Conservation (phyloP, 1,140 invertebrate genomes). For the Ooceraea biroi region DNA sequence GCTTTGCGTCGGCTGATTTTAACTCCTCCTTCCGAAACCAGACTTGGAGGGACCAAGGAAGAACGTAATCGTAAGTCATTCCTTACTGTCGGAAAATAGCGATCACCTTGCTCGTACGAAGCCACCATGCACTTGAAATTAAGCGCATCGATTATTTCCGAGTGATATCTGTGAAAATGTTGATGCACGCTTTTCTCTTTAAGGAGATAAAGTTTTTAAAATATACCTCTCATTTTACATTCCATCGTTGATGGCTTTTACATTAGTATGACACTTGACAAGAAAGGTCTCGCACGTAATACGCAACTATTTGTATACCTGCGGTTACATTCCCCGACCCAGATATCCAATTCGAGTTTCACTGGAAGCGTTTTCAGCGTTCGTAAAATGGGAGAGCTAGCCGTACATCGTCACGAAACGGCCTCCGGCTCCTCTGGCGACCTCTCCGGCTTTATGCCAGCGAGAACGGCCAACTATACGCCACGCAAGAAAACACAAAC, state of each 20-base stretch:
- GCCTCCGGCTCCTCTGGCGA: conserved; percentile 42
- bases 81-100: conserved; percentile 71
- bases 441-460: conserved; percentile 66
- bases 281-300: no score
- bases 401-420: conserved; percentile 64
- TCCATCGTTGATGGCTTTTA: background rate
- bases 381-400: conserved; percentile 32
- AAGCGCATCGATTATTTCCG: background rate
- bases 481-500: conserved; percentile 75
- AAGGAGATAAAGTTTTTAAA: background rate
- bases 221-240: background rate
- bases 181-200: background rate
- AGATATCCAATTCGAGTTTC: conserved; percentile 62
- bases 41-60: conserved; percentile 62
- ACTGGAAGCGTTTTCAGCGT: conserved; percentile 53
- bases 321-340: conserved; percentile 30
- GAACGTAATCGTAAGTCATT: conserved; percentile 80
- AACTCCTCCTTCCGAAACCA: conserved; percentile 31
- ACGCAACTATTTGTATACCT: conserved; percentile 8
- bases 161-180: background rate
- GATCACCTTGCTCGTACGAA: conserved; percentile 65
- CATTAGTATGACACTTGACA: background rate
- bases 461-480: conserved; percentile 71
- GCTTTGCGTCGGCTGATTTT: conserved; percentile 52
- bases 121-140: conserved; percentile 3